Evolutionary conservation across 2,888 invertebrate species (phyloP), one percentile per base, ranked within the genome.

Genomic region (Oeneis ivallda): DNA sequence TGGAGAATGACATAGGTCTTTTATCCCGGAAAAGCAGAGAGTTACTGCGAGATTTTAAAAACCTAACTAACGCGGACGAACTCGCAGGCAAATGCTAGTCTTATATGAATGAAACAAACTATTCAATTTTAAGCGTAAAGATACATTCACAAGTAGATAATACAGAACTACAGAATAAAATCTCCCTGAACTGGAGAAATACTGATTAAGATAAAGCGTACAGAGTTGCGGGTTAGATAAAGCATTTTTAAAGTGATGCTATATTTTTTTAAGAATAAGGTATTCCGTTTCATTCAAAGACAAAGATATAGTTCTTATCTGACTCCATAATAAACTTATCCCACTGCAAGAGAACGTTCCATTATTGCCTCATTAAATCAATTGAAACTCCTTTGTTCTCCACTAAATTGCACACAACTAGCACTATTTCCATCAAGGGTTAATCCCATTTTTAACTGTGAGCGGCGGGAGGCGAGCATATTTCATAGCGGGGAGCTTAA

Each of bases 371-470:
- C 71, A 72, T 75, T 74, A 79, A 81, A 82, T 83, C 82, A 83
- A 85, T 85, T 80, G 82, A 78, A 82, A 79, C 74, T 76, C 79
- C 74, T 78, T 79, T 79, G 79, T 83, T 83, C 78, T 77, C 73
- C 69, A 75, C 78, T 74, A 79, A 83, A 85, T 83, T 82, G 82
- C 82, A 79, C 76, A 77, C 79, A 85, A 87, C 87, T 87, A 87
- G 81, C 89, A 90, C 90, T 89, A 91, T 89, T 91, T 89, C 84
- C 82, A 85, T 89, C 89, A 89, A 83, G 87, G 84, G 86, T 89
- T 91, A 91, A 91, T 91, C 89, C 84, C 85, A 88, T 92, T 92
- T 91, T 92, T 91, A 92, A 90, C 88, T 78, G 85, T 86, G 86
- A 90, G 82, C 89, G 85, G 86, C 86, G 87, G 85, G 87, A 82